These are phyloP conservation scores for Cacoxenus indagator DNA, from an alignment of 2,888 invertebrate genomes.

Conservation along the genomic window DNA sequence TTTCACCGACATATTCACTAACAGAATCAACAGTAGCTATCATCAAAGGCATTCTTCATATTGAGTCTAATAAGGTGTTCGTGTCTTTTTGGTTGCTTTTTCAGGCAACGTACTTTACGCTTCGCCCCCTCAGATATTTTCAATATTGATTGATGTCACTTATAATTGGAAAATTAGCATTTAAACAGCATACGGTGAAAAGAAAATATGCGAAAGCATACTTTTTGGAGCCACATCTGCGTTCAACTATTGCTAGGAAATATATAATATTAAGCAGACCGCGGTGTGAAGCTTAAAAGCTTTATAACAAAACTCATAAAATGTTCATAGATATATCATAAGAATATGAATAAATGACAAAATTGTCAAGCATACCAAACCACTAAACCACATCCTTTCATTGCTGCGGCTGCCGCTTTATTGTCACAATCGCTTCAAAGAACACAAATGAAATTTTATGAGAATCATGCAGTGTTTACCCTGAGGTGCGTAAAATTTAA, in stretches of 20 bases:
- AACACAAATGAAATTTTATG: not conserved
- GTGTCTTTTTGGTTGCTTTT: slow-evolving; percentile 31
- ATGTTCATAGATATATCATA: no score
- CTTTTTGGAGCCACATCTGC: no score
- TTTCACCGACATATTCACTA: not conserved
- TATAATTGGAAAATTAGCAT: slow-evolving; percentile 57
- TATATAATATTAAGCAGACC: no score
- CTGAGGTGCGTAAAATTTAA: not conserved
- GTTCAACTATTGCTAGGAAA: no score
- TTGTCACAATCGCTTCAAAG: not conserved
- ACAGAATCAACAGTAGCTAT: slow-evolving; percentile 30
- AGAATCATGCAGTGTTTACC: not conserved
- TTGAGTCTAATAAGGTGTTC: slow-evolving; percentile 3
- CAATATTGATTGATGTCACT: slow-evolving; percentile 48
- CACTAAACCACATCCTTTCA: not conserved
- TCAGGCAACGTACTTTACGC: slow-evolving; percentile 20
- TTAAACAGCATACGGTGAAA: no score
- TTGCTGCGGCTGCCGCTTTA: not conserved
- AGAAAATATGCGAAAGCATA: no score
- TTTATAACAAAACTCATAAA: no score
- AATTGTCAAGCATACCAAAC: no score
- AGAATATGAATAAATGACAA: no score
- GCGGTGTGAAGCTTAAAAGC: no score
- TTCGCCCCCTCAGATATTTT: slow-evolving; percentile 20
- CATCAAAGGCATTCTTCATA: slow-evolving; percentile 38